Conservation (phyloP, 2,888 invertebrate genomes). For the Chymomyza caudatula region DNA sequence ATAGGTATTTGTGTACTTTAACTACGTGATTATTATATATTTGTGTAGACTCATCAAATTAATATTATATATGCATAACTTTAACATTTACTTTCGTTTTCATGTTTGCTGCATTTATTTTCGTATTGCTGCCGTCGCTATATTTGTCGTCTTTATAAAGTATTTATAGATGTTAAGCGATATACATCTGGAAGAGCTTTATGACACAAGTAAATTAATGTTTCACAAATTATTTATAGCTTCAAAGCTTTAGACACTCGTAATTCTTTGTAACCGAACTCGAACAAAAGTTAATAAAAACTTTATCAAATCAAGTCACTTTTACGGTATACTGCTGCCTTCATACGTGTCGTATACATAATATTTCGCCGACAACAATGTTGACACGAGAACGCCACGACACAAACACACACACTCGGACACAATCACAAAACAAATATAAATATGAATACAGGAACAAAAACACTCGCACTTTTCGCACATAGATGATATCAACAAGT, state of each 20-base stretch:
- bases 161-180: not conserved
- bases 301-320: constrained; percentile 10
- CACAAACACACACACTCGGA: not conserved
- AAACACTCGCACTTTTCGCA: constrained; percentile 5
- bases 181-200: not conserved
- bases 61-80: not conserved
- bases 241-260: not conserved
- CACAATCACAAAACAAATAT: not conserved
- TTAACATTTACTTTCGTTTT: constrained; percentile 66
- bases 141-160: not conserved
- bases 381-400: constrained; percentile 5
- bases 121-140: not conserved
- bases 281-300: not conserved
- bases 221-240: not conserved
- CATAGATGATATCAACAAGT: constrained; percentile 51
- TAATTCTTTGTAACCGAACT: no score
- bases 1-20: not conserved
- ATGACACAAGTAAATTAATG: not conserved
- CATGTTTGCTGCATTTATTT: constrained; percentile 39
- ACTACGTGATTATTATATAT: not conserved
- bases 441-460: constrained; percentile 2
- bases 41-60: not conserved
- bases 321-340: constrained; percentile 19
- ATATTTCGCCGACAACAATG: constrained; percentile 12
- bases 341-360: constrained; percentile 17